Base-by-base conservation (phyloP, 2,113 vertebrate species). In the Ancistrus triradiatus region DNA sequence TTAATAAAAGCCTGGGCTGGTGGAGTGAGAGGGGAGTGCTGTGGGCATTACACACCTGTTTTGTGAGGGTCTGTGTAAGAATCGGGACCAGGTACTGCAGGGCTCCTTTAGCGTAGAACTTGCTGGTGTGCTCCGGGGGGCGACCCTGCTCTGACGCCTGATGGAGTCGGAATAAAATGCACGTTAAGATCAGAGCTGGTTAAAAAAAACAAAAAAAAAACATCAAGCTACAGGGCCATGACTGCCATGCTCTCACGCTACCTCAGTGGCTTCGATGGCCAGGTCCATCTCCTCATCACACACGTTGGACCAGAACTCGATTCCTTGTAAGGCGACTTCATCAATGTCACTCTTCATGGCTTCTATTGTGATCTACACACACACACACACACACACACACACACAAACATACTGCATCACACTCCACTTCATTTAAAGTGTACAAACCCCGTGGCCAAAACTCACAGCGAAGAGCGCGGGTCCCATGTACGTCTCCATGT, bases 241-340 rank as follows among this genome's bases (percentile, higher is more conserved):
- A n/a, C n/a, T n/a, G n/a, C n/a, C n/a, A n/a, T n/a, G n/a, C n/a
- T n/a, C n/a, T n/a, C n/a, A n/a, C n/a, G n/a, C n/a, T 69, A 98
- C 96, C 91, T 98, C 96, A 0, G 96, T 92, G 2, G 96, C 96
- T 68, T 98, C 96, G 15, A 98, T 98, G 69, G 96, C 95, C 79
- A 98, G 74, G 68, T 98, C 96, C 95, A 98, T 98, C 81, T 98
- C 96, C 77, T 98, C 96, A n/a, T 98, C 96, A 1, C 95, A 98
- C 4, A 98, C 96, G 2, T 98, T 98, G 59, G 96, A 98, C 96
- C 96, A 98, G 86, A 98, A 98, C 81, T 98, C 96, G 18, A 98
- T 98, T 3, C 96, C 96, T 79, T 98, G 96, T 1, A 98, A 85
- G 52, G 96, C 93, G 63, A 98, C 96, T 68, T 98, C 95, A 22